Base-by-base conservation (phyloP, 2,797 vertebrate species). In the Centropyge bicolor region DNA sequence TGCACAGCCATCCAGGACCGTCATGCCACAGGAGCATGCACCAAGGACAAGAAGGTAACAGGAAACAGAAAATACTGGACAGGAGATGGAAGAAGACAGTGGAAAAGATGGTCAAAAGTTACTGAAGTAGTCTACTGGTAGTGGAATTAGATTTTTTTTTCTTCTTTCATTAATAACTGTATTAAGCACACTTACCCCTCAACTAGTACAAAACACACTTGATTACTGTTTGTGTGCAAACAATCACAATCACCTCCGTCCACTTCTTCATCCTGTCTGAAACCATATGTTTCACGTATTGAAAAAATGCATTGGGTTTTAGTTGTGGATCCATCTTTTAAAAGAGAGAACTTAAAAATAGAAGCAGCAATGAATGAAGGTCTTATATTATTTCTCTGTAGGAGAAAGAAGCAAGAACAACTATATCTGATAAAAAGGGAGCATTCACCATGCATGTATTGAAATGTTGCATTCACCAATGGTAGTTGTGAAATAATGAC, bases 1-100 rank as follows among this genome's bases (percentile, higher is more conserved):
- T 80, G 78, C 86, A 93, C 78, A 84, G 86, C 88, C 93, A 94
- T 86, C 92, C 89, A 83, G 85, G 85, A 89, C 69, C 86, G 81
- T 88, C 95, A 95, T 95, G 94, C 94, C 90, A 94, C 86, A 80
- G 75, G 76, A 93, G 85, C 95, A 95, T 96, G 96, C 95, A 95
- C 81, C 88, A 87, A 84, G 80, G 80, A 89, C 82, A 71, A 76
- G 85, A 75, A 78, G 78, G 64, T 66, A 76, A 87, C 78, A 73
- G 63, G 83, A 78, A 82, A 91, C 84, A 89, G 84, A 76, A 88
- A 91, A 56, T 66, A 86, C 64, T 74, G 69, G 85, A 90, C 79
- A 78, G 86, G 83, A 87, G 72, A 91, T 93, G 90, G 89, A 92
- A 84, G 86, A 89, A 92, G 85, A 91, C 80, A 81, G 85, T 84